These are phyloP conservation scores for Lophius piscatorius DNA, from an alignment of 2,113 vertebrate species.

Conservation along the genomic window DNA sequence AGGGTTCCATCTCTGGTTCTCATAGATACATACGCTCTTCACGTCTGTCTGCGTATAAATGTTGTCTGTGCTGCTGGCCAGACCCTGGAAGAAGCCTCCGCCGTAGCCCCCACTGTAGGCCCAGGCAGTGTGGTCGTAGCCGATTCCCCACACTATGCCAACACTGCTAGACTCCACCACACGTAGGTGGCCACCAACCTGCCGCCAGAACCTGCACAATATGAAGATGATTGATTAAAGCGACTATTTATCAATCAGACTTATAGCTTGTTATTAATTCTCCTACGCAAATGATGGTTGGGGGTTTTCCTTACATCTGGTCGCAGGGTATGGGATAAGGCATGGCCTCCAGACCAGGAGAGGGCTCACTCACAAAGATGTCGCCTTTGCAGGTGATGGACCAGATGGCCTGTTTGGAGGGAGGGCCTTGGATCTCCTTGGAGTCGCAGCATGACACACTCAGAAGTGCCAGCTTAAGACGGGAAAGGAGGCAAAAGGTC, in stretches of 20 bases:
- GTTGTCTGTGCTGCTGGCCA: constrained; percentile 89
- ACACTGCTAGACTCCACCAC: constrained; percentile 86
- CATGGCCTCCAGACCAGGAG: constrained; percentile 82
- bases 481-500: not conserved
- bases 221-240: not conserved
- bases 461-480: constrained; percentile 87
- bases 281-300: too few relatives aligned
- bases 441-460: constrained; percentile 91
- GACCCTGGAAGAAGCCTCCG: constrained; percentile 90
- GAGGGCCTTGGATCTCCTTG: constrained; percentile 87
- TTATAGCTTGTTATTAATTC: not conserved
- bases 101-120: constrained; percentile 90
- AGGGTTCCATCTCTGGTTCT: constrained; percentile 99
- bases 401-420: constrained; percentile 93
- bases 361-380: constrained; percentile 94
- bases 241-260: not conserved
- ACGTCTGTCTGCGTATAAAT: constrained; percentile 90
- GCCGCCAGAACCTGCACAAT: constrained; percentile 91
- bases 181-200: constrained; percentile 92
- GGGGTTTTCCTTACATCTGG: constrained; percentile 85
- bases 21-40: constrained; percentile 92
- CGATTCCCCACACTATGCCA: constrained; percentile 94
- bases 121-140: constrained; percentile 93
- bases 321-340: constrained; percentile 86
- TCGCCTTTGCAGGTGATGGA: constrained; percentile 96